Conservation (phyloP, 2,113 vertebrate genomes). For the Tenrec ecaudatus region DNA sequence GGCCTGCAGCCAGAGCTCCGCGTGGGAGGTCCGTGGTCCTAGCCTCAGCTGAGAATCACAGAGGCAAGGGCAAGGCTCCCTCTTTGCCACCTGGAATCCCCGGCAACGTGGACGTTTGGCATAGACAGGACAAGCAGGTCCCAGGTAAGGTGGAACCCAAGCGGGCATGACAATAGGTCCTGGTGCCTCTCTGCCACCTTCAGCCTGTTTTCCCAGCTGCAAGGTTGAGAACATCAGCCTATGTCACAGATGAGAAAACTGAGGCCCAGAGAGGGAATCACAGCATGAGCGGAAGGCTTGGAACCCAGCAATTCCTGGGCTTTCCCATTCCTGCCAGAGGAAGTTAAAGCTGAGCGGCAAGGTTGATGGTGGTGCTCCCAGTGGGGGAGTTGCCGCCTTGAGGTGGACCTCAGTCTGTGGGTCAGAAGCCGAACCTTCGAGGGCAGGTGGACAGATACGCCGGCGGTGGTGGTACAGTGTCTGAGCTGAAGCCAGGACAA, state of each 20-base stretch:
- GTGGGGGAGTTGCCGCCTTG: rapidly evolving
- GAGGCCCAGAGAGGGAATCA: neutral
- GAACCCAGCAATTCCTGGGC: neutral
- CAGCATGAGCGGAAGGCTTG: too few relatives aligned
- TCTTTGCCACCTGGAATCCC: neutral
- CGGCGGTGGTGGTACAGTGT: neutral
- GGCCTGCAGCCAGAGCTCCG: neutral
- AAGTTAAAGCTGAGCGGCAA: neutral
- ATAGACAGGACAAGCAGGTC: too few relatives aligned
- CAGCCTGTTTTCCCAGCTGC: neutral
- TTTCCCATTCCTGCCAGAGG: neutral
- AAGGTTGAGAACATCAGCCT: neutral
- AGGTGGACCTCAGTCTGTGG: neutral
- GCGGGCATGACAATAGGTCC: too few relatives aligned
- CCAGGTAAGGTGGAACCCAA: too few relatives aligned
- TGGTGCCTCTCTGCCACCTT: too few relatives aligned
- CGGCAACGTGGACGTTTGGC: too few relatives aligned
- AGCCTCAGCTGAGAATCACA: neutral
- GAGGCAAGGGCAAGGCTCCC: neutral
- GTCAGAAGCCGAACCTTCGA: neutral
- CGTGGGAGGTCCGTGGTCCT: neutral
- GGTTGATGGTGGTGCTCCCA: too few relatives aligned
- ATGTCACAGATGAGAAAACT: neutral
- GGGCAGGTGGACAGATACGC: neutral
- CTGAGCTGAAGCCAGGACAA: neutral